Evolutionary conservation across 1,140 invertebrate species (phyloP).

Genomic region (Drosophila obscura): DNA sequence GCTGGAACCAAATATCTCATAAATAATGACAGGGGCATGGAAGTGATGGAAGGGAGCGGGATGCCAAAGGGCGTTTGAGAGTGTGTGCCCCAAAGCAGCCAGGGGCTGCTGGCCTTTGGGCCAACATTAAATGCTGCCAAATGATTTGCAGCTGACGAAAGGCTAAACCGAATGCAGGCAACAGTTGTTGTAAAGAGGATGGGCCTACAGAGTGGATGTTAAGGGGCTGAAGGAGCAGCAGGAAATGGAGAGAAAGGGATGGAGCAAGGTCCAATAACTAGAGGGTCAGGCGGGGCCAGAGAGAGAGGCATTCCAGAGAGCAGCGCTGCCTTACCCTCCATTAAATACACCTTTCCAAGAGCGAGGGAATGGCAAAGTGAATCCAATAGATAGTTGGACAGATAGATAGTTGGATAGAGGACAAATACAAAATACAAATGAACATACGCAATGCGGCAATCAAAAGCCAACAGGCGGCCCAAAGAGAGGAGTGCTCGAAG

Average conservation of each 20-base stretch:
- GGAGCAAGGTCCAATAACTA: no score
- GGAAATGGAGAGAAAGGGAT: no score
- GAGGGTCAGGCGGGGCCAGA: no score
- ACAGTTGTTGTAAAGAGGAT: constrained; percentile 18
- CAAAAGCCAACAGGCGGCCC: constrained; percentile 60
- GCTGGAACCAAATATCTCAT: constrained; percentile 20
- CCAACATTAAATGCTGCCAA: constrained; percentile 64
- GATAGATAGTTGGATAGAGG: constrained; percentile 30
- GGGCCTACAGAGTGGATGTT: no score
- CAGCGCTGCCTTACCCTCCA: no score
- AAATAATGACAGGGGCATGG: constrained; percentile 19
- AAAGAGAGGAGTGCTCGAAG: background rate
- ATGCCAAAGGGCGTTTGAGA: no score
- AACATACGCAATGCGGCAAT: constrained; percentile 79
- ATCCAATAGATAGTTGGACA: constrained; percentile 26
- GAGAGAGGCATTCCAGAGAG: no score
- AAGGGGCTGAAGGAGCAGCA: no score
- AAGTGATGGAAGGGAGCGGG: constrained; percentile 1
- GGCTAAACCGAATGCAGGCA: constrained; percentile 40
- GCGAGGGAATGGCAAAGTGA: constrained; percentile 12
- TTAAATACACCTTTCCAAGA: background rate
- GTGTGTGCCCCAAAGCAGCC: background rate
- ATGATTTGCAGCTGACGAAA: constrained; percentile 75
- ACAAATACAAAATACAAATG: constrained; percentile 66
- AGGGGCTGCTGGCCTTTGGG: constrained; percentile 24